A percentile compares a stretch with the other conserved stretches of the same genome.
Evolutionary conservation across 2,797 vertebrate genomes (phyloP).

Genomic region (Siniperca obscura): DNA sequence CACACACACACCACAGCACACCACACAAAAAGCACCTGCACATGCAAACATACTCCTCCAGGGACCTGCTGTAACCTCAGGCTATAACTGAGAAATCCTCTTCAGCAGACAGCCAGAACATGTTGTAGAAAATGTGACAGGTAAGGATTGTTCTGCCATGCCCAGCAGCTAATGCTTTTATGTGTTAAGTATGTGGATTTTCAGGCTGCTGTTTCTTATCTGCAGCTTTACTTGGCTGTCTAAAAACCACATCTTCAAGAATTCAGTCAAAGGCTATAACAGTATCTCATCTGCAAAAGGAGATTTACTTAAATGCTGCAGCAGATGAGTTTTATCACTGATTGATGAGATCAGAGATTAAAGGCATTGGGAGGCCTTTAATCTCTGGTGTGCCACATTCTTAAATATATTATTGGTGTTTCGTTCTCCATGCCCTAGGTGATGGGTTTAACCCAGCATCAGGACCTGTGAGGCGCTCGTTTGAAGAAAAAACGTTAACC

Average conservation of each 20-base stretch:
- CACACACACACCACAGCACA: slow-evolving; percentile 13
- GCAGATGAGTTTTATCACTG: not conserved
- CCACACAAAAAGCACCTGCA: slow-evolving; percentile 1
- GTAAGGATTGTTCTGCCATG: not conserved
- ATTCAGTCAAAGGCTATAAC: slow-evolving; percentile 12
- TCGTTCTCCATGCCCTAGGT: not conserved
- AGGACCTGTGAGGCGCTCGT: not conserved
- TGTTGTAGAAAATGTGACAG: slow-evolving; percentile 18
- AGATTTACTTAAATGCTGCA: slow-evolving; percentile 9
- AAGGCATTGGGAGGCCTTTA: not conserved
- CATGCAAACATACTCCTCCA: slow-evolving; percentile 6
- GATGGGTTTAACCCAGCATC: not conserved
- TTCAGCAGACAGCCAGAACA: not conserved
- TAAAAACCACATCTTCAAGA: slow-evolving; percentile 4
- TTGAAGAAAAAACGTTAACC: not conserved
- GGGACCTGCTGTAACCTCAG: slow-evolving; percentile 15
- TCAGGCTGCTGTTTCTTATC: slow-evolving; percentile 42
- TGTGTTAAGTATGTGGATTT: slow-evolving; percentile 28
- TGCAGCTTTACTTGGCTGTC: not conserved
- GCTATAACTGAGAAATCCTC: slow-evolving; percentile 19
- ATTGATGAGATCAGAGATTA: not conserved
- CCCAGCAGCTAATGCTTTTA: slow-evolving; percentile 5
- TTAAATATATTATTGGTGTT: not conserved
- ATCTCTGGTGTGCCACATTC: not conserved
- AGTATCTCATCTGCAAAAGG: slow-evolving; percentile 6